A percentile compares a stretch with the other conserved stretches of the same genome.
Evolutionary conservation across 2,888 invertebrate genomes (phyloP).

Genomic region (Ornithoptera alexandrae): DNA sequence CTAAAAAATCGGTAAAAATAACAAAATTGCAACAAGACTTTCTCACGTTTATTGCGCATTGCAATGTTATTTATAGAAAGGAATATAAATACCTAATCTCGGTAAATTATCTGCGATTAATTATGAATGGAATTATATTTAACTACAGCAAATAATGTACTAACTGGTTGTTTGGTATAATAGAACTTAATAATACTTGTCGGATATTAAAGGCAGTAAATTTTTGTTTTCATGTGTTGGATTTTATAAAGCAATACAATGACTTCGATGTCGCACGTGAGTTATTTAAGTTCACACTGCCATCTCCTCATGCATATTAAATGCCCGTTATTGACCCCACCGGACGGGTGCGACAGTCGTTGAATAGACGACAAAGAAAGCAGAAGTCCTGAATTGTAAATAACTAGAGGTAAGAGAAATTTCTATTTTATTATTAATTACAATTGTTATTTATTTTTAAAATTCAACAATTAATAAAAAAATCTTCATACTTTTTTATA

Average conservation of each 20-base stretch:
- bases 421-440: neutral
- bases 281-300: constrained; percentile 12
- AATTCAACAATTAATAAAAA: no score
- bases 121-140: no score
- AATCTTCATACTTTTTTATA: no score
- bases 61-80: no score
- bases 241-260: neutral
- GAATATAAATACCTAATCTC: no score
- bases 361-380: constrained; percentile 8
- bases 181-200: no score
- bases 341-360: constrained; percentile 7
- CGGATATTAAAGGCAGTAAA: neutral
- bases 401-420: neutral
- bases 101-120: no score
- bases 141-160: no score
- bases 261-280: neutral
- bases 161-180: no score
- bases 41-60: no score
- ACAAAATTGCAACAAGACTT: no score
- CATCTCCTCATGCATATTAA: constrained; percentile 15
- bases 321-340: neutral
- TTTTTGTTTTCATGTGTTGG: neutral
- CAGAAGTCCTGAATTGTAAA: constrained; percentile 1
- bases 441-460: neutral
- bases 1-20: no score